A percentile compares a stretch with the other conserved stretches of the same genome.
phyloP scores from a whole-genome alignment of 2,888 invertebrate genomes.

The Drosophila nigritarsus region DNA sequence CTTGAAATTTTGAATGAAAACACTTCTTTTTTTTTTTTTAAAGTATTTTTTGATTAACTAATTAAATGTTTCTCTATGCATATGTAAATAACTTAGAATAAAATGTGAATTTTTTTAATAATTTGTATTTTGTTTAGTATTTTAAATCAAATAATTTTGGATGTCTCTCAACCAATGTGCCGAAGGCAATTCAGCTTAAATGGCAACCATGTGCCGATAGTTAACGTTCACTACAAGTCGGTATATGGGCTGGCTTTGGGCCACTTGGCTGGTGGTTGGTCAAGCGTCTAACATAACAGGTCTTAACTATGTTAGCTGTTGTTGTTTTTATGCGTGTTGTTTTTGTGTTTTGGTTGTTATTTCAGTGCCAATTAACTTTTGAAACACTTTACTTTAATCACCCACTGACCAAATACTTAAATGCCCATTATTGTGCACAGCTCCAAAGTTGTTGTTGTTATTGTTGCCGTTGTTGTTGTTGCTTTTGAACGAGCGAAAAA shows the following conservation, averaged over 20 bases:
- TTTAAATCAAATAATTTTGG: background rate
- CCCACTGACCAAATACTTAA: conserved; percentile 55
- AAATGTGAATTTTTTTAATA: background rate
- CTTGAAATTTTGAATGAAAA: too few relatives aligned
- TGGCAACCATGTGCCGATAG: conserved; percentile 43
- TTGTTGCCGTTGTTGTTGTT: conserved; percentile 21
- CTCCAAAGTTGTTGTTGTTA: conserved; percentile 8
- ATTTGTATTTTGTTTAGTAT: background rate
- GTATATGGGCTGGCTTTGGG: conserved; percentile 39
- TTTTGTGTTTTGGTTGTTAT: conserved; percentile 32
- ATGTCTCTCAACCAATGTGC: conserved; percentile 45
- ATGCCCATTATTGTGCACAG: conserved; percentile 33
- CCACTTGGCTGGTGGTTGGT: conserved; percentile 56
- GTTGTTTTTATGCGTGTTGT: background rate
- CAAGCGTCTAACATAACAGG: conserved; percentile 69
- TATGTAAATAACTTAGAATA: background rate
- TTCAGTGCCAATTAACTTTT: conserved; percentile 73
- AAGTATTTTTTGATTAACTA: too few relatives aligned
- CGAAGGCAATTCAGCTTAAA: conserved; percentile 53
- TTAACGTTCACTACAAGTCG: conserved; percentile 52
- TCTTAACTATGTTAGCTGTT: conserved; percentile 46
- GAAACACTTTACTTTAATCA: conserved; percentile 79
- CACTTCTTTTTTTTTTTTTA: too few relatives aligned
- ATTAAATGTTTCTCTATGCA: background rate
- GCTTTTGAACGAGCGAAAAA: conserved; percentile 27